Evolutionary conservation across 2,797 vertebrate genomes (phyloP), one percentile per base, ranked within the genome.

Genomic region (Erithacus rubecula): DNA sequence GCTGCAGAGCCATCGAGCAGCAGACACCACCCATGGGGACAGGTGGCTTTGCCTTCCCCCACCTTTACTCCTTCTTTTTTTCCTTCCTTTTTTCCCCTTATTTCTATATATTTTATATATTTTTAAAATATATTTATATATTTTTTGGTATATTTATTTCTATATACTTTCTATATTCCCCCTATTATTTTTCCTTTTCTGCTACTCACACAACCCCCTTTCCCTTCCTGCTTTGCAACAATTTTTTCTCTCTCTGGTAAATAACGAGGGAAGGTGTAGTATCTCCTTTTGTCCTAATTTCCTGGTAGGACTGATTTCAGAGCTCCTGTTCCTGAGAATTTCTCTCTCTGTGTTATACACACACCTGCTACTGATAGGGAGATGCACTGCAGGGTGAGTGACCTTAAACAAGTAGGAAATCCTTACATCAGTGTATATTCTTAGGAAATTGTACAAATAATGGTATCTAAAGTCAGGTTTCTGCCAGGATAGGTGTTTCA

Each of bases 11-110:
- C 51, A 0, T 3, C 1, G 9, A 16, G 37, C 41, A 64, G 37
- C 30, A 1, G 29, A 1, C 84, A 30, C 51, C 3, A 1, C 68
- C 80, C 29, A 0, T 0, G 0, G 4, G 22, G 47, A 75, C 82
- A 83, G 68, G 21, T 83, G 71, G 63, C 91, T 92, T 20, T 15
- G 43, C 15, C 51, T 78, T 59, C 12, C 51, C 63, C 24, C 62
- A 24, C 26, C 19, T 69, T 79, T 15, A 41, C 14, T 59, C 39
- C 43, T 69, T 16, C 12, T 17, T 67, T 64, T 24, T 64, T 47
- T 19, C 59, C 47, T 71, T 64, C 56, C 79, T 83, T 15, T n/a
- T 30, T 13, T 4, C 26, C 59, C 71, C 16, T 30, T 58, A 19
- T 22, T 58, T 36, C 29, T 44, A 44, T 44, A 44, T 4, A 44